phyloP scores from a whole-genome alignment of 2,797 vertebrate genomes.

The Halcyon leucocephala region DNA sequence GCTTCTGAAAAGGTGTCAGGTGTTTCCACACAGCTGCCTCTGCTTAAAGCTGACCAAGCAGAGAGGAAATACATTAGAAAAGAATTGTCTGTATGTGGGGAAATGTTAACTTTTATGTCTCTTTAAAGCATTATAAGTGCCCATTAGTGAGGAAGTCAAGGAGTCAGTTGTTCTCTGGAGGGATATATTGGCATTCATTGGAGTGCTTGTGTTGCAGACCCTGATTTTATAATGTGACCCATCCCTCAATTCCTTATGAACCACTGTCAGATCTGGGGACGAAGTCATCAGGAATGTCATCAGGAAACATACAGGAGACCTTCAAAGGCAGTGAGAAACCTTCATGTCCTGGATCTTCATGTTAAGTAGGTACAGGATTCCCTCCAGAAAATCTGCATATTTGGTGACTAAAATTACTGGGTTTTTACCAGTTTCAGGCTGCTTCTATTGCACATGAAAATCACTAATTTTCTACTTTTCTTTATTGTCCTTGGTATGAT shows the following conservation, averaged over 20 bases:
- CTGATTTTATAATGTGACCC: neutral
- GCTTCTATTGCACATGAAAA: neutral
- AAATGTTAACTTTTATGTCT: slow-evolving; percentile 18
- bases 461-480: neutral
- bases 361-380: neutral
- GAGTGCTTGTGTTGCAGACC: neutral
- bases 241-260: neutral
- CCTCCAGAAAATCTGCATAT: neutral
- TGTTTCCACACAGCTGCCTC: neutral
- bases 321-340: neutral
- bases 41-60: neutral
- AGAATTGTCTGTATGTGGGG: neutral
- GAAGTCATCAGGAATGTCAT: neutral
- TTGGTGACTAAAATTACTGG: neutral
- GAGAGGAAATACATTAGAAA: slow-evolving; percentile 27
- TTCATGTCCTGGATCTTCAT: neutral
- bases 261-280: neutral
- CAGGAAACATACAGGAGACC: neutral
- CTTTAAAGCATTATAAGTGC: slow-evolving; percentile 15
- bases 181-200: neutral
- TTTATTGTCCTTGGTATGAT: neutral
- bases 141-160: slow-evolving; percentile 53
- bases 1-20: neutral
- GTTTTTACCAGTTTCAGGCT: neutral
- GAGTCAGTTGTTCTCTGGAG: slow-evolving; percentile 21